Evolutionary conservation across 2,888 invertebrate species (phyloP), one percentile per base, ranked within the genome.

Genomic region (Mesorhabditis sp.): DNA sequence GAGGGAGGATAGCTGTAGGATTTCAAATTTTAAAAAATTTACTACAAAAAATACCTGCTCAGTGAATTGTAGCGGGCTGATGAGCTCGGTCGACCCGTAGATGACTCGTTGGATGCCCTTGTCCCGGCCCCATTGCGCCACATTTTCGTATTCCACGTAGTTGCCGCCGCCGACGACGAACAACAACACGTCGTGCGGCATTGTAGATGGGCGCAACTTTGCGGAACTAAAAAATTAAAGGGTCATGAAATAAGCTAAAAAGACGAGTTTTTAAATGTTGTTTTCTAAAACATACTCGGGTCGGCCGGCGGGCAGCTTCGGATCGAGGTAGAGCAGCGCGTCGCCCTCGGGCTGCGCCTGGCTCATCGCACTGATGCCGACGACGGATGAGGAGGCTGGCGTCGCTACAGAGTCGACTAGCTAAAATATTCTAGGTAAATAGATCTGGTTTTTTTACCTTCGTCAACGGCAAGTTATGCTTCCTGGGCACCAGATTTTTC

Each of bases 71-170:
- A 91, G 91, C 5, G 96, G 94, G 88, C 94, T 97, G 77, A 92
- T 92, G 74, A 98, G 89, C 63, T 96, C 94, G 44, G 96, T 94
- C 72, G 94, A 92, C 61, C 98, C 98, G 86, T 98, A 98, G 69
- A 94, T 92, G 73, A 98, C 92, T 86, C 92, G 91, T 65, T 78
- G 74, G 62, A 84, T 66, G 4, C 80, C 79, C 62, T 81, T 82
- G n/a, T 91, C 91, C 90, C 93, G 43, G 67, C 76, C 76, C 66
- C 77, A 78, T 64, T 78, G 75, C 4, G 75, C 72, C 67, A 99
- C 90, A 89, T 99, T 98, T 87, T 97, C 97, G 87, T 98, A 98
- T 88, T 99, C 98, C 85, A 97, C 96, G 86, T 98, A 99, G 89
- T 96, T 97, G 66, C 98, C 89, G 43, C 89, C 89, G 65, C 89